Conservation (phyloP, 2,888 invertebrate genomes). For the Phanerotoma sp. region DNA sequence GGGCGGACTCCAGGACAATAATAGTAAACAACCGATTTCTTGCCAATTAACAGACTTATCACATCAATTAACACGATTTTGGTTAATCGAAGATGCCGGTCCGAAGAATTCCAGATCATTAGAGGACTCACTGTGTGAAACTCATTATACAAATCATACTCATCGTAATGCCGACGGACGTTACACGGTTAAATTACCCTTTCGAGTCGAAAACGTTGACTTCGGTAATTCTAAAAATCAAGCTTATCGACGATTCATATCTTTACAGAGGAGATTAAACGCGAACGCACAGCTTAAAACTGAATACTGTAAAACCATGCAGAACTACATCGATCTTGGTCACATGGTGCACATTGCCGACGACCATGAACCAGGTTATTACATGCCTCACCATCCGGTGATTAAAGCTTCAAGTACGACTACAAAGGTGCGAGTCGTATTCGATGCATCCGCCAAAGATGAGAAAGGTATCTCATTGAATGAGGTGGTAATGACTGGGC, state of each 20-base stretch:
- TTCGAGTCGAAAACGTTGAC: slow-evolving; percentile 11
- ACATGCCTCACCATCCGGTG: slow-evolving; percentile 25
- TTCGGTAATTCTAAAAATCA: slow-evolving; percentile 21
- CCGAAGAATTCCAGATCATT: background rate
- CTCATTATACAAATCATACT: slow-evolving; percentile 14
- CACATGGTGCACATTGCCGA: slow-evolving; percentile 19
- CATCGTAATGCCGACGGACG: slow-evolving; percentile 15
- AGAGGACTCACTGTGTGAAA: slow-evolving; percentile 21
- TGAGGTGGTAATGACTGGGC: slow-evolving; percentile 11
- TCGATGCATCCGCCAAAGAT: slow-evolving; percentile 21
- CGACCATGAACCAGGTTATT: slow-evolving; percentile 13
- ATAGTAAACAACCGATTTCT: background rate
- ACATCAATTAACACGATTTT: too few species aligned
- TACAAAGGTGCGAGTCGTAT: slow-evolving; percentile 19
- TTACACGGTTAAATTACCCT: slow-evolving; percentile 20
- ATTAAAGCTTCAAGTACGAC: slow-evolving; percentile 21
- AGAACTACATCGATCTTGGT: slow-evolving; percentile 17
- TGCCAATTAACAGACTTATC: background rate
- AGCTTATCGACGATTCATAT: slow-evolving; percentile 17
- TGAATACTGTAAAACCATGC: slow-evolving; percentile 21
- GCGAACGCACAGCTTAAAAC: slow-evolving; percentile 10
- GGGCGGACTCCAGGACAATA: slow-evolving; percentile 17
- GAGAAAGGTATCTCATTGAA: slow-evolving; percentile 10
- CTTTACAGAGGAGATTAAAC: slow-evolving; percentile 10
- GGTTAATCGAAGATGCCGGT: slow-evolving; percentile 20